A percentile compares a stretch with the other conserved stretches of the same genome.
Conservation (phyloP, 1,140 invertebrate genomes). For the Eubasilissa regina region DNA sequence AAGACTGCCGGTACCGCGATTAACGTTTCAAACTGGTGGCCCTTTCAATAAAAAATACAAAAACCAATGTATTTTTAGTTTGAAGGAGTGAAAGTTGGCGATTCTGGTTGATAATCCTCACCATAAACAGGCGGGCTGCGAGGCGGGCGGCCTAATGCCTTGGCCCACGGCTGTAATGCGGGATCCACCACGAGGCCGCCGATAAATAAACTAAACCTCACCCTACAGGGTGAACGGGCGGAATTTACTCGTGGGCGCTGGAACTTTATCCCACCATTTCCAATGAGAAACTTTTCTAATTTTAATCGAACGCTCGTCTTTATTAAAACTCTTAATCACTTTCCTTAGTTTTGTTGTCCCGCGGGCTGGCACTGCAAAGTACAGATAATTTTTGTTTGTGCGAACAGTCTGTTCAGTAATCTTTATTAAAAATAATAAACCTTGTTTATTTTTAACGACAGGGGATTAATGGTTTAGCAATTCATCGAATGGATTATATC, state of each 20-base stretch:
- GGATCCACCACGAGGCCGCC: slow-evolving; percentile 7
- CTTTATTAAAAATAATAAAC: background rate
- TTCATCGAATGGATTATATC: too few species aligned
- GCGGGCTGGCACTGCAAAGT: background rate
- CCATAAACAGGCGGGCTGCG: background rate
- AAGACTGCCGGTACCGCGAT: too few species aligned
- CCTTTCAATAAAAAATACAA: too few species aligned
- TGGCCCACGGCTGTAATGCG: background rate
- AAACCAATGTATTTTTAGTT: too few species aligned
- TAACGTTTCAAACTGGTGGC: too few species aligned
- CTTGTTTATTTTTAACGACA: too few species aligned
- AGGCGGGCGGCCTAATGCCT: background rate
- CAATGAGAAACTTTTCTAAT: slow-evolving; percentile 23
- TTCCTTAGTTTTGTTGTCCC: slow-evolving; percentile 6
- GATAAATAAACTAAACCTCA: slow-evolving; percentile 27
- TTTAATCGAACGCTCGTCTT: slow-evolving; percentile 42
- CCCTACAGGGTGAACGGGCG: background rate
- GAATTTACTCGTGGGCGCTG: background rate
- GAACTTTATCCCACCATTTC: slow-evolving; percentile 22
- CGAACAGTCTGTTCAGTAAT: background rate
- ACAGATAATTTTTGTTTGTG: background rate
- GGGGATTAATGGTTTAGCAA: too few species aligned
- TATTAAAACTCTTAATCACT: slow-evolving; percentile 41
- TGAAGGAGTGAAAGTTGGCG: too few species aligned
- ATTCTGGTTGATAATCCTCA: background rate